A percentile compares a stretch with the other conserved stretches of the same genome.
phyloP scores from a whole-genome alignment of 2,113 vertebrate species.

The Carettochelys insculpta region DNA sequence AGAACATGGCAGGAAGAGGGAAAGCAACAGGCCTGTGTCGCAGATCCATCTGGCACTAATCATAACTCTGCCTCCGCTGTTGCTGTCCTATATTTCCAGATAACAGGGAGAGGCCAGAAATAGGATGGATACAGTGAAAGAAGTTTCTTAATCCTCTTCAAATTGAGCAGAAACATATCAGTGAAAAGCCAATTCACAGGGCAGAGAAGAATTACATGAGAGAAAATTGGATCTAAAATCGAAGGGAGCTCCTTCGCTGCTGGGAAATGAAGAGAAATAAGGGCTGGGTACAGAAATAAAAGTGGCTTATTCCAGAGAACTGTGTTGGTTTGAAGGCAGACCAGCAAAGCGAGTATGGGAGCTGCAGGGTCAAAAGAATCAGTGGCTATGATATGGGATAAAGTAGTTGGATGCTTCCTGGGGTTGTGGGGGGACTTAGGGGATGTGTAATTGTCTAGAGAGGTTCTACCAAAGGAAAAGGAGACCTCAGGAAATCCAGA shows the following conservation, averaged over 20 bases:
- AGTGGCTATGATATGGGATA: background rate
- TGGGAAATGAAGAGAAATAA: background rate
- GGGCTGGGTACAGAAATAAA: background rate
- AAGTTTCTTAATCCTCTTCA: constrained; percentile 62
- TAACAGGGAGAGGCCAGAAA: constrained; percentile 63
- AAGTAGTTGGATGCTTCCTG: background rate
- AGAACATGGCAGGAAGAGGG: constrained; percentile 28
- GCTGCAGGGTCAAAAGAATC: background rate
- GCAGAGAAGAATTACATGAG: constrained; percentile 23
- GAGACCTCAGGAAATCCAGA: background rate
- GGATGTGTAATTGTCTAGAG: background rate
- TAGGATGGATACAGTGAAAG: constrained; percentile 56
- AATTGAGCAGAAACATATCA: constrained; percentile 48
- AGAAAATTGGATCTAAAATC: constrained; percentile 55
- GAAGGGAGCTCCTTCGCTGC: constrained; percentile 13
- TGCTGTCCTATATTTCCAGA: constrained; percentile 54
- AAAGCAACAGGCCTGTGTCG: background rate
- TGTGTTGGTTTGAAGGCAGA: background rate
- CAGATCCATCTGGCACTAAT: constrained; percentile 34
- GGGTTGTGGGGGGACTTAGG: background rate
- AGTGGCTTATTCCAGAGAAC: background rate
- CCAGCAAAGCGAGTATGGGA: background rate
- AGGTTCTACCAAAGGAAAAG: background rate
- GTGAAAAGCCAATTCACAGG: constrained; percentile 50
- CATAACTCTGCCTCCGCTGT: constrained; percentile 21